phyloP scores from a whole-genome alignment of 2,113 vertebrate genomes.

The Oostethus manadensis region DNA sequence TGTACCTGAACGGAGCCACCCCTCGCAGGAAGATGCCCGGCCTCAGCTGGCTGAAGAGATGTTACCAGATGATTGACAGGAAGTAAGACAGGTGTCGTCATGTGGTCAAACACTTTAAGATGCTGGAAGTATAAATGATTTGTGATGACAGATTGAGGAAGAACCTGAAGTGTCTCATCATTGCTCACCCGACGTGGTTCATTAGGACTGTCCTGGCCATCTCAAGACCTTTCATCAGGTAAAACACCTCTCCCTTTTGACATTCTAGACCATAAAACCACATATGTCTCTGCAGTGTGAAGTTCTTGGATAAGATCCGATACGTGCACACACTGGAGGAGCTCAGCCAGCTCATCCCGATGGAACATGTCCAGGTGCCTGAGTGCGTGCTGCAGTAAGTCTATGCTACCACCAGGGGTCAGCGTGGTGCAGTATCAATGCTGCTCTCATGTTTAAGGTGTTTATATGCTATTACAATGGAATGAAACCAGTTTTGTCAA shows the following conservation, averaged over 20 bases:
- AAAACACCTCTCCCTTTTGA: no score
- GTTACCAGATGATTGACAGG: conserved; percentile 98
- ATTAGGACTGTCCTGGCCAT: conserved; percentile 90
- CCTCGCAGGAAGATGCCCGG: conserved; percentile 92
- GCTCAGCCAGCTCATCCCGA: conserved; percentile 84
- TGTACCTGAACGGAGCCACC: conserved; percentile 93
- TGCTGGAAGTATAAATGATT: neutral
- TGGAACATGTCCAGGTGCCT: conserved; percentile 93
- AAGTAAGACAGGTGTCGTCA: conserved; percentile 68
- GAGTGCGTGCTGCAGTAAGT: conserved; percentile 92
- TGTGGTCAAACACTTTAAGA: neutral
- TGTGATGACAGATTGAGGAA: conserved; percentile 77
- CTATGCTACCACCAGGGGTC: conserved; percentile 33
- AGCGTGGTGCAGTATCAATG: conserved; percentile 1
- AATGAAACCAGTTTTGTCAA: no score
- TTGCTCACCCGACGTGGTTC: conserved; percentile 93
- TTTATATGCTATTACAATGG: no score
- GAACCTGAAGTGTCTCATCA: conserved; percentile 91
- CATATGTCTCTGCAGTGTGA: conserved; percentile 72
- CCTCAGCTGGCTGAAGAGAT: conserved; percentile 94
- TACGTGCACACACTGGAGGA: conserved; percentile 88
- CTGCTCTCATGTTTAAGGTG: no score
- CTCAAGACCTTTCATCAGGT: conserved; percentile 95
- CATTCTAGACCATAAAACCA: neutral
- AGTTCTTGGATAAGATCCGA: conserved; percentile 92